Base-by-base conservation (phyloP, 1,140 invertebrate species). In the Ips nitidus region DNA sequence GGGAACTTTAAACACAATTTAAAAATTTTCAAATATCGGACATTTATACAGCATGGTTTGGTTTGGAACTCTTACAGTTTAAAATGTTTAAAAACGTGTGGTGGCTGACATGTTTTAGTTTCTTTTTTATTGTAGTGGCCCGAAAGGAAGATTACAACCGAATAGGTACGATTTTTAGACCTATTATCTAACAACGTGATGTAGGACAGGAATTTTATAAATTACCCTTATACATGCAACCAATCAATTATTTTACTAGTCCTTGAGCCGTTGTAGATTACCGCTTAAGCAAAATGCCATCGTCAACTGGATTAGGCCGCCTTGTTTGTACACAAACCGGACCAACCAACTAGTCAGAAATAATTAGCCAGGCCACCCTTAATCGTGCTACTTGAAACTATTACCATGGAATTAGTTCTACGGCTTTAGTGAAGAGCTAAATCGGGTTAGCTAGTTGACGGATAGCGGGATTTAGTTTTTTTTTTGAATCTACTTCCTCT, bases 91-190 rank as follows among this genome's bases (percentile, higher is more conserved):
- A 22, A 43, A 61, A 1, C 22, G 50, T 47, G 59, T 61, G 42
- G 59, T 61, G 59, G 59, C 38, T 61, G 7, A 45, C 42, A 47
- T 61, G 36, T 47, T 39, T 61, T 47, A 43, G 59, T 6, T 61
- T 43, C 4, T 47, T 61, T 45, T 61, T 61, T 47, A 47, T 41
- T 47, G 59, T 61, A 2, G 43, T 22, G 39, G 59, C 59, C 7
- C 6, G 59, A 45, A 45, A 43, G 38, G 59, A 61, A 41, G 59
- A 61, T 47, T 61, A 47, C 50, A 43, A 61, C 37, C 41, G 59
- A 50, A 61, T 61, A 45, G 59, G 59, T 61, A 47, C 22, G 56
- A 40, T 40, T 50, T 50, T 50, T 1, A 2, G 22, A 22, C 22
- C 22, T 22, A 22, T 22, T 22, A 22, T 22, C 22, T 22, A 50